phyloP scores from a whole-genome alignment of 2,797 vertebrate genomes.

The Dicrostonyx torquatus region DNA sequence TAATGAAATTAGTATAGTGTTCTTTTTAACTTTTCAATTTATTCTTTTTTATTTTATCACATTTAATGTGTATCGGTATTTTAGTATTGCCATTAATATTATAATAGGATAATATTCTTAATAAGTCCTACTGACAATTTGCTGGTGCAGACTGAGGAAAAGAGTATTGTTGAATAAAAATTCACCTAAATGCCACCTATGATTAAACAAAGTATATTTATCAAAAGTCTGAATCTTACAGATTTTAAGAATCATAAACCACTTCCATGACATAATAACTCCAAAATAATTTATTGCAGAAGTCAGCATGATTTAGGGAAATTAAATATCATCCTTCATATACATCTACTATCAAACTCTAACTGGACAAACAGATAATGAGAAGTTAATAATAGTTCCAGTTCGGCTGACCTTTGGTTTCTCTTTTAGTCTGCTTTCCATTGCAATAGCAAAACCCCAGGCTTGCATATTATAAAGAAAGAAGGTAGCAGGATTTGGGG shows the following conservation, averaged over 20 bases:
- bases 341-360: slow-evolving; percentile 7
- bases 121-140: neutral
- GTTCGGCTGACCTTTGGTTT: neutral
- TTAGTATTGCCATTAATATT: slow-evolving; percentile 50
- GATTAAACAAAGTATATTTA: neutral
- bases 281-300: slow-evolving; percentile 37
- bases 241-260: slow-evolving; percentile 22
- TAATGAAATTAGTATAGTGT: neutral
- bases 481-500: neutral
- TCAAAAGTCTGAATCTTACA: slow-evolving; percentile 35
- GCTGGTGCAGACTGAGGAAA: slow-evolving; percentile 33
- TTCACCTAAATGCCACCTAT: slow-evolving; percentile 26
- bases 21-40: slow-evolving; percentile 5
- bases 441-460: neutral
- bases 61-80: slow-evolving; percentile 20
- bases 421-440: neutral
- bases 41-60: slow-evolving; percentile 46
- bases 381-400: neutral
- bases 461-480: neutral
- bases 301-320: slow-evolving; percentile 42
- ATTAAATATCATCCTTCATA: neutral
- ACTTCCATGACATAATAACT: slow-evolving; percentile 31
- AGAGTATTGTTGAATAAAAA: slow-evolving; percentile 35
- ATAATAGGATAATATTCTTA: slow-evolving; percentile 29
- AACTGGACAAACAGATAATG: slow-evolving; percentile 3